Evolutionary conservation across 2,113 vertebrate species (phyloP).

Genomic region (Zootoca vivipara): DNA sequence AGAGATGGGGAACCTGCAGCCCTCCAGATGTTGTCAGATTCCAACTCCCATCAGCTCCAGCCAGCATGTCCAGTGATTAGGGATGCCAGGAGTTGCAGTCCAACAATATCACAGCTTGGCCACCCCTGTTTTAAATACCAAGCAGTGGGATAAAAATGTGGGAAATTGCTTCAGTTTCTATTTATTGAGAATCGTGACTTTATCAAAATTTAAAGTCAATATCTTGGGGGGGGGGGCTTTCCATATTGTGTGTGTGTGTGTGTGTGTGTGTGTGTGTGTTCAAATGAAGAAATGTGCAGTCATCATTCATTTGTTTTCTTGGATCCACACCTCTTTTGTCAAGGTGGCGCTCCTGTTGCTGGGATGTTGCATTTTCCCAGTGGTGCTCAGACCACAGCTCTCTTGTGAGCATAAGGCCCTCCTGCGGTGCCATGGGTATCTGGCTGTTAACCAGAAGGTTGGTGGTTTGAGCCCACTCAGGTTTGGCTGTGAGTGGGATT

Average conservation of each 20-base stretch:
- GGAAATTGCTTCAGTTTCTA: not conserved
- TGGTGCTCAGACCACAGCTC: no score
- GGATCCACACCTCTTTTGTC: not conserved
- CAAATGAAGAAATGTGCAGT: not conserved
- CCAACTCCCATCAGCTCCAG: no score
- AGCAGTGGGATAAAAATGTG: not conserved
- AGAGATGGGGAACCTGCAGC: not conserved
- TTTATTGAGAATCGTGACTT: not conserved
- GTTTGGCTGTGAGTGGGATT: no score
- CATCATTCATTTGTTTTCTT: not conserved
- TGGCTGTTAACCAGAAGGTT: no score
- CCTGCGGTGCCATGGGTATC: no score
- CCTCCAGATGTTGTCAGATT: no score
- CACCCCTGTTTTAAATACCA: not conserved
- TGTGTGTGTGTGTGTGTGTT: not conserved
- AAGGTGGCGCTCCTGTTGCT: not conserved
- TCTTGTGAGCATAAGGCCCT: not conserved
- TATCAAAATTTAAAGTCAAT: not conserved
- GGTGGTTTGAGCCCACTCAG: no score
- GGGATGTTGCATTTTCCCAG: not conserved
- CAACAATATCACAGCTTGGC: no score
- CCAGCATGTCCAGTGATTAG: no score
- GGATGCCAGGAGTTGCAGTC: no score
- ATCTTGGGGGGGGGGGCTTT: not conserved
- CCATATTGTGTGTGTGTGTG: not conserved